Evolutionary conservation across 35 echinoderm and acorn worm species (phyloP).

Genomic region (Apostichopus japonicus): DNA sequence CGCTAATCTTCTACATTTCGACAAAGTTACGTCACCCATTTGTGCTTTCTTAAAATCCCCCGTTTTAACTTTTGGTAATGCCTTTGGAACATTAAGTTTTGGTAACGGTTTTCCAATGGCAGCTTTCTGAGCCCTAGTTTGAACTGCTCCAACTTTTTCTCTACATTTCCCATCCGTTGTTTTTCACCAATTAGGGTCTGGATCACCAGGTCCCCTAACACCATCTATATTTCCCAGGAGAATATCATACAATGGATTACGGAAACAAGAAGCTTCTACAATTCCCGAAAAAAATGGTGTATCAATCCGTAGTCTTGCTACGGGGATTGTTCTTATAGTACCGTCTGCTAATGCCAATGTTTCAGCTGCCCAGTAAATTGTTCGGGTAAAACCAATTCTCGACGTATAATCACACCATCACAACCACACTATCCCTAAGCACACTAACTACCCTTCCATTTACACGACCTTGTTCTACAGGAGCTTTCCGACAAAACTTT

Average conservation of each 20-base stretch:
- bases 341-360: neutral
- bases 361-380: neutral
- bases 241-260: constrained; percentile 19
- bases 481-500: too few species aligned
- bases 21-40: too few species aligned
- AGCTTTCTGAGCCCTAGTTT: too few species aligned
- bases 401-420: neutral
- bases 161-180: too few species aligned
- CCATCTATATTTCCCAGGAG: constrained; percentile 23
- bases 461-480: neutral
- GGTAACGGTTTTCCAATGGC: too few species aligned
- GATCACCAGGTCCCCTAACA: constrained; percentile 20
- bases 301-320: neutral
- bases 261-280: neutral
- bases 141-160: too few species aligned
- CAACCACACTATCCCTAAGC: constrained; percentile 14
- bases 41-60: too few species aligned
- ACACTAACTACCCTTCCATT: neutral
- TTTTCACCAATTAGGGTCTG: neutral
- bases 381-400: neutral
- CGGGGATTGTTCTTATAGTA: neutral
- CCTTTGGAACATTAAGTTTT: too few species aligned
- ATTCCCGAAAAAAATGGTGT: constrained; percentile 10
- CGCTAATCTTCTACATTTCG: too few species aligned
- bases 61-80: too few species aligned